Evolutionary conservation across 2,888 invertebrate species (phyloP), one percentile per base, ranked within the genome.

Genomic region (Drosophila picticornis): DNA sequence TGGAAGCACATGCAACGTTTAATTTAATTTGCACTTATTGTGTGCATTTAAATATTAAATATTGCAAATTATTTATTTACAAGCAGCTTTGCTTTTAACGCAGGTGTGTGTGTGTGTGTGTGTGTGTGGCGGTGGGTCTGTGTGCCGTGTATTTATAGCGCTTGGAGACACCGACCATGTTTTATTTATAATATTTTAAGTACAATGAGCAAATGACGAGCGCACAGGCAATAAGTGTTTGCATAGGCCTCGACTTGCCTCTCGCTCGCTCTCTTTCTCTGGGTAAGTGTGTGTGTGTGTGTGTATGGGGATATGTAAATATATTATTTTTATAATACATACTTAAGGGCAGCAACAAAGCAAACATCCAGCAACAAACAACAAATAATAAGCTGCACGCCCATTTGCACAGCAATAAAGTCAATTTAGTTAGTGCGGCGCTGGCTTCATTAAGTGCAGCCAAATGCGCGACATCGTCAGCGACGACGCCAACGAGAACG

Each of bases 361-460:
- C 61, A 61, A 62, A 67, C 70, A 59, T 51, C 63, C 29, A 50
- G 52, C 50, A 59, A 40, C 61, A 52, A 19, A 56, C 29, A 56
- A 57, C 64, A 62, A 66, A 68, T 69, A 68, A 69, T 68, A 68
- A 66, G 72, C 75, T 66, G 75, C 64, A 67, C 68, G 86, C 87
- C 90, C 83, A 87, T 87, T 87, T 90, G 84, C 82, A 75, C 77
- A 84, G 85, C 85, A 88, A 88, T 88, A 90, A 89, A 90, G 88
- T 90, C 87, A 88, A 88, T 88, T 88, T 90, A 90, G 90, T 84
- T 88, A 67, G 74, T 50, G 80, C 62, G 71, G 79, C 63, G 68
- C 71, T 69, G 75, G 77, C 90, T 88, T 90, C 84, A 90, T 90
- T 89, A 90, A 84, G 72, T 89, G 86, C 86, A 87, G 83, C 68